These are phyloP conservation scores for Lissocephala sabroskyi DNA, from an alignment of 2,888 invertebrate genomes.

Conservation along the genomic window DNA sequence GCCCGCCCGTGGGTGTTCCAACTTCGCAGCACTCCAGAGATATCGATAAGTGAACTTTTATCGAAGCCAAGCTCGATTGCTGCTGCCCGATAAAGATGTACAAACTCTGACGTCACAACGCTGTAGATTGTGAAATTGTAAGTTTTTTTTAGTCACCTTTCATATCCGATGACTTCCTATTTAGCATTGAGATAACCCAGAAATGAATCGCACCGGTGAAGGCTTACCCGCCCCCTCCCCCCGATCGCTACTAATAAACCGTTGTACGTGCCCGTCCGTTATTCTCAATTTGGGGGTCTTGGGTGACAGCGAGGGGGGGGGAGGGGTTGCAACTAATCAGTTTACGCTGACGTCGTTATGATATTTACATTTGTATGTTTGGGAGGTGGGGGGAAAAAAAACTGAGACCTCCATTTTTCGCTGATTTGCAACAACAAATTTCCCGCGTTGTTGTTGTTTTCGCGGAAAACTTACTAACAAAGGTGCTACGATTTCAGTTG, in stretches of 20 bases:
- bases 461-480: slow-evolving; percentile 58
- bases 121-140: too few relatives aligned
- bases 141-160: too few relatives aligned
- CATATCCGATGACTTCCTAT: background rate
- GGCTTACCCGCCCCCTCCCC: slow-evolving; percentile 38
- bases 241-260: too few relatives aligned
- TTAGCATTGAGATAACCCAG: slow-evolving; percentile 16
- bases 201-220: slow-evolving; percentile 30
- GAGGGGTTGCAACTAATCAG: slow-evolving; percentile 52
- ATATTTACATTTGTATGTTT: slow-evolving; percentile 6
- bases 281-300: background rate
- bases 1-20: slow-evolving; percentile 22
- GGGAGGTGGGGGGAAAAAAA: background rate
- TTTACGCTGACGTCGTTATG: slow-evolving; percentile 60
- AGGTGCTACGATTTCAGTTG: slow-evolving; percentile 66
- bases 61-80: too few relatives aligned
- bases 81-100: too few relatives aligned
- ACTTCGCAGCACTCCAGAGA: too few relatives aligned
- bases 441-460: slow-evolving; percentile 23
- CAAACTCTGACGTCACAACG: too few relatives aligned
- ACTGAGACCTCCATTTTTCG: slow-evolving; percentile 4
- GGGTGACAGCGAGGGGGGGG: background rate
- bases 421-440: too few relatives aligned
- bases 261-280: slow-evolving; percentile 34
- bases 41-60: too few relatives aligned